Evolutionary conservation across 2,888 invertebrate genomes (phyloP), one percentile per base, ranked within the genome.

Genomic region (Trichacis sp.): DNA sequence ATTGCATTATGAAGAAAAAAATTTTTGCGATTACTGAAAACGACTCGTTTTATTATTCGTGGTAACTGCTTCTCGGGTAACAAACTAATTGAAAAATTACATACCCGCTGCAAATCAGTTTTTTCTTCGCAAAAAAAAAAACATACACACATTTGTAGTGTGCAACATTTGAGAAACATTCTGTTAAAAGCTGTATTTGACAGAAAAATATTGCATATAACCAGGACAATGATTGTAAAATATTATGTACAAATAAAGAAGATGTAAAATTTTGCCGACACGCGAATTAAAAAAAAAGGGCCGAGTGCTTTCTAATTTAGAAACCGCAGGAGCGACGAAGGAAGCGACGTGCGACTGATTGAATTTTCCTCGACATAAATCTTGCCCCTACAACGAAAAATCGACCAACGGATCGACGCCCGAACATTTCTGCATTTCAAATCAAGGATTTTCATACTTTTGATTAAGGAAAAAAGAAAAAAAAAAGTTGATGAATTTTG

Each of bases 171-270:
- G 15, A 24, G 6, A 15, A 15, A 12, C 6, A 15, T 15, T 40
- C 14, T 15, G 15, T 15, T 15, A 4, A 4, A 15, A 40, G 40
- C 12, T 40, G 40, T 6, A 15, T 40, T 40, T 15, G 40, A 40
- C 15, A 36, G 12, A 5, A 40, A 40, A 12, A 1, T 4, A 40
- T 1, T n/a, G 4, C 14, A 33, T 11, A 2, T n/a, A 33, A 33
- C 14, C 1, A 15, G 12, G 11, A 19, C 45, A n/a, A 20, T 18
- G 20, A 8, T 11, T 45, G n/a, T 45, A 42, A 45, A 24, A 46
- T 14, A 29, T 29, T 24, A 46, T 46, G 12, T 46, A 46, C 46
- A 46, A 46, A 46, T 46, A 29, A 46, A 29, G 3, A 24, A 24
- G 20, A 46, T 12, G 46, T 40, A 33, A 40, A 40, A 40, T 40